Percentiles rank a stretch among this genome's conserved stretches.
phyloP scores from a whole-genome alignment of 1,140 invertebrate genomes.

The Eriosoma lanigerum region DNA sequence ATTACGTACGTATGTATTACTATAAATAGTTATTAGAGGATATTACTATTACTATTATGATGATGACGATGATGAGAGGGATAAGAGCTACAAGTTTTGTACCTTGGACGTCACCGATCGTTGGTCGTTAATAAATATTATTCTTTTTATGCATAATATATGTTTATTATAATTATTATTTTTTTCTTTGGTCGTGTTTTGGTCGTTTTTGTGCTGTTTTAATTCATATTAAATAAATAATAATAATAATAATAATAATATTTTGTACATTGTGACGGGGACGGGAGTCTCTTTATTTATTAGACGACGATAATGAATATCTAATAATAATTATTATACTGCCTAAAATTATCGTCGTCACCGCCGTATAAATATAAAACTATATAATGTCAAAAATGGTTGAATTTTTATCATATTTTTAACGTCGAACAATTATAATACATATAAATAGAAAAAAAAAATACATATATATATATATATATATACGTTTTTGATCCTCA shows the following conservation, averaged over 20 bases:
- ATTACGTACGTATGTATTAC: too few relatives aligned
- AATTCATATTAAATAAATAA: too few relatives aligned
- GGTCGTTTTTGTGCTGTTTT: slow-evolving; percentile 24
- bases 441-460: too few relatives aligned
- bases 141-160: too few relatives aligned
- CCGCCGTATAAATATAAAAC: neutral
- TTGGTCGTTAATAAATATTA: neutral
- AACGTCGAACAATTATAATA: too few relatives aligned
- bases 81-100: neutral
- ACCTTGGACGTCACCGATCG: neutral
- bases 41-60: neutral
- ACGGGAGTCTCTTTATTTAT: neutral
- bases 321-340: neutral
- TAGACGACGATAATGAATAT: too few relatives aligned
- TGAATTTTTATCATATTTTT: neutral
- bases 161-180: too few relatives aligned
- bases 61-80: neutral
- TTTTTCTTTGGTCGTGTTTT: slow-evolving; percentile 12
- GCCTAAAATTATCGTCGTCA: neutral
- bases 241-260: neutral
- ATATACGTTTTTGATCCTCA: slow-evolving; percentile 18
- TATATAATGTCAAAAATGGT: neutral
- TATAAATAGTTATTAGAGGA: neutral
- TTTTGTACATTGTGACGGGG: slow-evolving; percentile 22
- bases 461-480: too few relatives aligned